Evolutionary conservation across 2,888 invertebrate genomes (phyloP), one percentile per base, ranked within the genome.

Genomic region (Abrostola triplasia): DNA sequence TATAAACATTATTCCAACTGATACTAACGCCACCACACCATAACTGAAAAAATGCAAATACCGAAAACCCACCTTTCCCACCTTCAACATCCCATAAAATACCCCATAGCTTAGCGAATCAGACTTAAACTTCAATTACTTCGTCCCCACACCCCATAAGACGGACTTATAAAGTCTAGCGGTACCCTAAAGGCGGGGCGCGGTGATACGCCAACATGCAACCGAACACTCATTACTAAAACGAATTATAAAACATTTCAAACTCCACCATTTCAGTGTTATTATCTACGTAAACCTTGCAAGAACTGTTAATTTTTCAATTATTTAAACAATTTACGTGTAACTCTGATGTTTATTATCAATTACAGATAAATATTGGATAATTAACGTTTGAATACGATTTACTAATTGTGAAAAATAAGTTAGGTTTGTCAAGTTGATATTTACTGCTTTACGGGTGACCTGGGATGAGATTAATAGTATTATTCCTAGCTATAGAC

Each of bases 201-300:
- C 50, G 77, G 50, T 77, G 80, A 79, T 73, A 74, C 58, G 40
- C 59, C 36, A 35, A 64, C 77, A 79, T 77, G 77, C 77, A 73
- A 74, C 58, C 42, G 11, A n/a, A 64, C 49, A 61, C 1, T 24
- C 24, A 77, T 76, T 67, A 77, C 70, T 73, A 77, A 73, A 60
- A 53, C 60, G 66, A 72, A 40, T 63, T 70, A 55, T 63, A 52
- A 59, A 74, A 44, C 36, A 8, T 6, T 9, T 53, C 70, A 8
- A 37, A 54, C 55, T 42, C 48, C 24, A 36, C n/a, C 36, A 48
- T 60, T 73, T 60, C 11, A 40, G 24, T 36, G 11, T 24, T 7
- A 48, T 36, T 47, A 41, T 2, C 8, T 12, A 36, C 35, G 42
- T 42, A 24, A 47, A 55, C 42, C 5, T 9, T 10, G n/a, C 10